Evolutionary conservation across 2,797 vertebrate species (phyloP).

Genomic region (Sebastes elongatus): DNA sequence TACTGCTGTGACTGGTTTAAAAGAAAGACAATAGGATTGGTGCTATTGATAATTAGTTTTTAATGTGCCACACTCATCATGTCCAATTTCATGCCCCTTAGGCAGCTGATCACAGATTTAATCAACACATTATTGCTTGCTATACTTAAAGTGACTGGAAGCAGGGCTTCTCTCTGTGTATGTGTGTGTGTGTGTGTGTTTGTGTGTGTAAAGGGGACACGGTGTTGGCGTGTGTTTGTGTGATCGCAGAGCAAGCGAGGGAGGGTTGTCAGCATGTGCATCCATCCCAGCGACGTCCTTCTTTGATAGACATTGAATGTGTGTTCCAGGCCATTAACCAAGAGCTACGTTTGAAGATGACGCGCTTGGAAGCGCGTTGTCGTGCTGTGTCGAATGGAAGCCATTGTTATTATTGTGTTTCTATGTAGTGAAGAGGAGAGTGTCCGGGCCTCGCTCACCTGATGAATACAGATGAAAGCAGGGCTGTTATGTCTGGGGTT

Average conservation of each 20-base stretch:
- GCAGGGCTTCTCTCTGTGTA: slow-evolving; percentile 16
- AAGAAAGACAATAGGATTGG: slow-evolving; percentile 76
- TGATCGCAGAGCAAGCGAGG: slow-evolving; percentile 15
- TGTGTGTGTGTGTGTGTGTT: not conserved
- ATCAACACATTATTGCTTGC: slow-evolving; percentile 78
- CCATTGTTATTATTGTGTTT: slow-evolving; percentile 44
- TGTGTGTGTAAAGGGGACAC: slow-evolving; percentile 18
- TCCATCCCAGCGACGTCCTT: slow-evolving; percentile 61
- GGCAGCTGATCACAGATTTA: slow-evolving; percentile 80
- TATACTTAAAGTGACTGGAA: slow-evolving; percentile 70
- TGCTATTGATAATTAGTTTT: slow-evolving; percentile 83
- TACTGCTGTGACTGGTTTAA: slow-evolving; percentile 60
- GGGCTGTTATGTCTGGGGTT: not conserved
- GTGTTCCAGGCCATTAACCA: slow-evolving; percentile 70
- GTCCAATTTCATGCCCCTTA: slow-evolving; percentile 84
- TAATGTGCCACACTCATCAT: slow-evolving; percentile 85
- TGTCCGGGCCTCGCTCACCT: slow-evolving; percentile 13
- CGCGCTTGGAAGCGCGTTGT: slow-evolving; percentile 22
- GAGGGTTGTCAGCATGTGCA: slow-evolving; percentile 63
- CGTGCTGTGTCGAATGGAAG: slow-evolving; percentile 22
- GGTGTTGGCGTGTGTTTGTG: slow-evolving; percentile 39
- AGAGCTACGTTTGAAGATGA: slow-evolving; percentile 54
- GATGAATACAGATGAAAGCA: slow-evolving; percentile 48
- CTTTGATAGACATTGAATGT: slow-evolving; percentile 71
- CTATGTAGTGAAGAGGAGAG: slow-evolving; percentile 3